phyloP scores from a whole-genome alignment of 2,888 invertebrate species.

The Coleophora flavipennella region DNA sequence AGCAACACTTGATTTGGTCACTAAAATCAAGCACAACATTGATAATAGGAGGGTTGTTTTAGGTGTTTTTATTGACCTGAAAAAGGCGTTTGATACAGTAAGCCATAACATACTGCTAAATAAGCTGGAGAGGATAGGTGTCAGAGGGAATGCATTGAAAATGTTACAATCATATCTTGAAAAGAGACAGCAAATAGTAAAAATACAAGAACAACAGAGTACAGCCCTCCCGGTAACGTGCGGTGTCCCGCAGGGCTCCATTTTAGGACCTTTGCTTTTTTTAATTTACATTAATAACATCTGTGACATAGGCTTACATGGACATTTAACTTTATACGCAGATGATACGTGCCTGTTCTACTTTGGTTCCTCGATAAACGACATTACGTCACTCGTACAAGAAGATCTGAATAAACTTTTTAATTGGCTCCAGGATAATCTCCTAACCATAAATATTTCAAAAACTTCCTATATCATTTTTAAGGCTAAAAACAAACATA shows the following conservation, averaged over 20 bases:
- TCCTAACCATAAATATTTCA: not conserved
- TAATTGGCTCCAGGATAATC: not conserved
- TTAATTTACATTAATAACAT: not conserved
- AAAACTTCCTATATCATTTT: not conserved
- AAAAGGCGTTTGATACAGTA: not conserved
- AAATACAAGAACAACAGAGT: not conserved
- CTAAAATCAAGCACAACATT: slow-evolving; percentile 2
- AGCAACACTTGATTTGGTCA: slow-evolving; percentile 1
- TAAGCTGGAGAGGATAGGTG: not conserved
- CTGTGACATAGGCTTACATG: not conserved
- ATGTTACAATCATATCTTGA: not conserved
- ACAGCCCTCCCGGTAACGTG: not conserved
- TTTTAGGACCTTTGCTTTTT: not conserved
- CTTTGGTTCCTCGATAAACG: not conserved
- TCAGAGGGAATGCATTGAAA: not conserved
- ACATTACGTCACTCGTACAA: not conserved
- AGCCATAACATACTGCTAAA: not conserved
- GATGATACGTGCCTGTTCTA: slow-evolving; percentile 1
- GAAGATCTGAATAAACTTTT: not conserved
- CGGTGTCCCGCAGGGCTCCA: not conserved
- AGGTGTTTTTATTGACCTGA: not conserved
- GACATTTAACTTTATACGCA: not conserved
- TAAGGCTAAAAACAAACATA: not conserved
- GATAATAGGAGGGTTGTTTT: not conserved
- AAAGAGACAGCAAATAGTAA: not conserved